Evolutionary conservation across 1,140 invertebrate species (phyloP).

Genomic region (Sesamia nonagrioides): DNA sequence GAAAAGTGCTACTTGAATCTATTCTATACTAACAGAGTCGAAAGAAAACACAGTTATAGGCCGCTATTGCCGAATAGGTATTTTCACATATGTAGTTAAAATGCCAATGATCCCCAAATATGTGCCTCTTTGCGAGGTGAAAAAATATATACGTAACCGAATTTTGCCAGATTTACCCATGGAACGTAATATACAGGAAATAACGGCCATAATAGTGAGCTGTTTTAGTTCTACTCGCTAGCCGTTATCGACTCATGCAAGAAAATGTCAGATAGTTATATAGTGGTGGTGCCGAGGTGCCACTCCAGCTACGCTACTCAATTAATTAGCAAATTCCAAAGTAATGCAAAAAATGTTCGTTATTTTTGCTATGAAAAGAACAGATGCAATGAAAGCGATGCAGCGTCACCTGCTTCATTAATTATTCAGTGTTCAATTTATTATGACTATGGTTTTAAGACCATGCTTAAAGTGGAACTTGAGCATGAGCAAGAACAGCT

Average conservation of each 20-base stretch:
- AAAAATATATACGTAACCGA: slow-evolving; percentile 56
- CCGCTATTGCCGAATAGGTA: slow-evolving; percentile 76
- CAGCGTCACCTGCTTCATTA: slow-evolving; percentile 34
- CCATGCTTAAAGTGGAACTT: slow-evolving; percentile 43
- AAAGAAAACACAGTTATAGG: slow-evolving; percentile 66
- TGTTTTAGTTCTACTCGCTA: slow-evolving; percentile 74
- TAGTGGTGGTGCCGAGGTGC: slow-evolving; percentile 75
- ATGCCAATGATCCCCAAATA: slow-evolving; percentile 63
- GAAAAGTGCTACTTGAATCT: slow-evolving; percentile 45
- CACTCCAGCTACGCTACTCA: slow-evolving; percentile 68
- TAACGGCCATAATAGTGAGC: slow-evolving; percentile 79
- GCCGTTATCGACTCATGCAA: slow-evolving; percentile 82
- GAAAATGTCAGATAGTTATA: slow-evolving; percentile 67
- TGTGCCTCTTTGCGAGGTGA: slow-evolving; percentile 62
- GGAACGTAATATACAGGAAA: slow-evolving; percentile 72
- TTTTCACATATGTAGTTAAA: slow-evolving; percentile 42
- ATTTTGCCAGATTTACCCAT: slow-evolving; percentile 86
- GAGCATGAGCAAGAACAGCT: slow-evolving; percentile 37
- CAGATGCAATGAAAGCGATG: slow-evolving; percentile 49
- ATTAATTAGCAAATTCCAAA: slow-evolving; percentile 31
- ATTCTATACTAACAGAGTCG: slow-evolving; percentile 61
- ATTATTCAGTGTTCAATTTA: slow-evolving; percentile 20
- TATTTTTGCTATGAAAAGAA: slow-evolving; percentile 26
- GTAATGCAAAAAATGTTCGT: slow-evolving; percentile 11
- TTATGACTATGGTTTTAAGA: slow-evolving; percentile 9